Evolutionary conservation across 2,797 vertebrate genomes (phyloP), one percentile per base, ranked within the genome.

Genomic region (Periophthalmus magnuspinnatus): DNA sequence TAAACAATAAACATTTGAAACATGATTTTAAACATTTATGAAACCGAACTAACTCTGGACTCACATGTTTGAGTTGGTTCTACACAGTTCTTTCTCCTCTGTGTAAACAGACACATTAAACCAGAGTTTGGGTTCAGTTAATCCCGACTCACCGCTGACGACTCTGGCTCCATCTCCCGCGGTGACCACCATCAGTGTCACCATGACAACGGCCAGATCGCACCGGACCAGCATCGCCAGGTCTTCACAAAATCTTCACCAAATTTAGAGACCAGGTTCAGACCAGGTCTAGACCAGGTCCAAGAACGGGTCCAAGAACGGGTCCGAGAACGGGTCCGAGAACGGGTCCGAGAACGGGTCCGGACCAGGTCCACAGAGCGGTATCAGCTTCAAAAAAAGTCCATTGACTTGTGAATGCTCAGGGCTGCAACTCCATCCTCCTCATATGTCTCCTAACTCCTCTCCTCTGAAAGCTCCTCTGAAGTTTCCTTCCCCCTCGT

Each of bases 81-180:
- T 28, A 28, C 28, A 28, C 28, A 28, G 28, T 28, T 28, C 3
- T 28, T 28, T 28, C 28, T 28, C 28, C 28, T 28, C 28, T 28
- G 28, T 1, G 1, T 3, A 28, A 28, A 28, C 28, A 28, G 28
- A 28, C 28, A 28, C 28, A 28, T 28, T 28, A 28, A 28, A 28
- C 28, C 28, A 28, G 28, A 38, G 36, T 38, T 38, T 10, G 8
- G 36, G 36, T 38, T 38, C 36, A 38, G 36, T 38, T 38, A 10
- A 38, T 36, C 2, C 52, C 2, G 19, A 82, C 86, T 86, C 71
- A 88, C 86, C 89, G 16, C 89, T 89, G 67, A 89, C 32, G 54
- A 90, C 83, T 0, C 86, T 78, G 0, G 69, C 80, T 9, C 77
- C 59, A 1, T 45, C 3, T 34, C 69, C 28, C 21, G 0, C 24